Percentiles rank a stretch among this genome's conserved stretches.
These are phyloP conservation scores for Drosophila diplacantha DNA, from an alignment of 2,888 invertebrate genomes.

Conservation along the genomic window DNA sequence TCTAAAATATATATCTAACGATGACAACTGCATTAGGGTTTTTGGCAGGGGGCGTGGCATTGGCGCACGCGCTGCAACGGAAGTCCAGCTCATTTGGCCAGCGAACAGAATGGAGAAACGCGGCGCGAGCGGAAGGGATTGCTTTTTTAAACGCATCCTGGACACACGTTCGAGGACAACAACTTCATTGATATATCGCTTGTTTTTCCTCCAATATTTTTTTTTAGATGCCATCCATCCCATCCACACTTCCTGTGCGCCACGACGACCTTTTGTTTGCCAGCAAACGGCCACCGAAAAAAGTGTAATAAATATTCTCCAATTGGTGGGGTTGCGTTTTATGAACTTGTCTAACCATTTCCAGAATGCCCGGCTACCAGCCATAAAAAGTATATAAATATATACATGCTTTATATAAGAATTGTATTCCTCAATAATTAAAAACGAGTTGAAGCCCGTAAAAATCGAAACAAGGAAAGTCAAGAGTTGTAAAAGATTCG, in stretches of 20 bases:
- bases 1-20: conserved; percentile 5
- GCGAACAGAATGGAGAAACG: conserved; percentile 37
- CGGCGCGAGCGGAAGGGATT: conserved; percentile 62
- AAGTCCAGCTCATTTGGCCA: conserved; percentile 70
- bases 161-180: conserved; percentile 63
- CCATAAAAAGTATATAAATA: conserved; percentile 40
- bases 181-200: conserved; percentile 51
- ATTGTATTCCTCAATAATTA: conserved; percentile 39
- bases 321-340: conserved; percentile 38
- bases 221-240: conserved; percentile 18
- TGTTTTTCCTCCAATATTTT: conserved; percentile 34
- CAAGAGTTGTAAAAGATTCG: conserved; percentile 29
- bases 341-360: conserved; percentile 31
- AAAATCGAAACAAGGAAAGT: conserved; percentile 23
- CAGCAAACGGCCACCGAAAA: conserved; percentile 28
- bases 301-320: conserved; percentile 44
- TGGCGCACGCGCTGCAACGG: conserved; percentile 66
- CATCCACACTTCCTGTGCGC: conserved; percentile 35
- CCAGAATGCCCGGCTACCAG: conserved; percentile 24
- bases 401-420: conserved; percentile 28
- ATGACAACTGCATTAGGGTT: conserved; percentile 64
- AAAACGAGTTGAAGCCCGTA: conserved; percentile 33
- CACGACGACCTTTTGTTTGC: conserved; percentile 33
- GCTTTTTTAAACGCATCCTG: conserved; percentile 72
- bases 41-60: conserved; percentile 46